Percentiles rank a stretch among this genome's conserved stretches.
phyloP scores from a whole-genome alignment of 2,113 vertebrate genomes.

The Xenus cinereus region DNA sequence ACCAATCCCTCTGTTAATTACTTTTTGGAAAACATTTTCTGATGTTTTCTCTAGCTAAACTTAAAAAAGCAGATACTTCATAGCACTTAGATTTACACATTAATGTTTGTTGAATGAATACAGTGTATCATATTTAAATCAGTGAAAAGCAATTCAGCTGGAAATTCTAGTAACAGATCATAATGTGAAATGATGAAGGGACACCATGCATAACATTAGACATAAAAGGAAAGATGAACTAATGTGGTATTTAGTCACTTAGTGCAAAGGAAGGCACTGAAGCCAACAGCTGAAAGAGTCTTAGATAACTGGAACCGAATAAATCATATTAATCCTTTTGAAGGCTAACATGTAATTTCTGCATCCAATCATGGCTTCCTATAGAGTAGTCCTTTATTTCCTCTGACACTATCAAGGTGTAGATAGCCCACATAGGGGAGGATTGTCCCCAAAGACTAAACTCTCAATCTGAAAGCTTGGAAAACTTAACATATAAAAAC shows the following conservation, averaged over 20 bases:
- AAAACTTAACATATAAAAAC: background rate
- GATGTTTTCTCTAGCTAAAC: background rate
- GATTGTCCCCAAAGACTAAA: background rate
- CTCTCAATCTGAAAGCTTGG: background rate
- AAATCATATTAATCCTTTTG: background rate
- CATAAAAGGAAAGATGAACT: background rate
- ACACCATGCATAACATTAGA: background rate
- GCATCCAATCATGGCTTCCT: background rate
- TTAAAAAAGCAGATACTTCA: background rate
- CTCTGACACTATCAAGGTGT: background rate
- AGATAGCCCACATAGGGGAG: fast-evolving
- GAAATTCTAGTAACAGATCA: background rate
- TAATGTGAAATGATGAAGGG: background rate
- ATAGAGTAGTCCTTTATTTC: no score
- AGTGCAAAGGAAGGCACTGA: background rate
- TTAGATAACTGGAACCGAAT: background rate
- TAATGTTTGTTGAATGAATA: background rate
- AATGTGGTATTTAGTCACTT: background rate
- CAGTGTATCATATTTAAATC: background rate
- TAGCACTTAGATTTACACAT: background rate
- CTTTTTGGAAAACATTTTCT: background rate
- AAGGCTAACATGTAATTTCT: background rate
- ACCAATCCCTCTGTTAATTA: background rate
- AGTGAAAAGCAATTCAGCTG: background rate
- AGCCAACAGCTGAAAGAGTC: background rate